These are phyloP conservation scores for Cosmia trapezina DNA, from an alignment of 2,888 invertebrate species.

Conservation along the genomic window DNA sequence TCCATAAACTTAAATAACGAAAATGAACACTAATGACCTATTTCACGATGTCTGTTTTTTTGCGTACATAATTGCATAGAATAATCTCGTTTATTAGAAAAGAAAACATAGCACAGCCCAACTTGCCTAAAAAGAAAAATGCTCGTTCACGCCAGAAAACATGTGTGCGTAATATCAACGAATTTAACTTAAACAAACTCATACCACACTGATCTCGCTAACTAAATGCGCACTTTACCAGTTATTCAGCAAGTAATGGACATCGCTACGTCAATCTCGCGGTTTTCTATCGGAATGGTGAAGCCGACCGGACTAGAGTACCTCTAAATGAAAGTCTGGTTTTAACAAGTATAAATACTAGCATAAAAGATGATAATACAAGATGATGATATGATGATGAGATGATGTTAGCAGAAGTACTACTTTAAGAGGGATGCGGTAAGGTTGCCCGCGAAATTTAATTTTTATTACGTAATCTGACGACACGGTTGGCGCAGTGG, in stretches of 20 bases:
- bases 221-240: conserved; percentile 18
- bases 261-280: not conserved
- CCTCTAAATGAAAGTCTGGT: conserved; percentile 51
- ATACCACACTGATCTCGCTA: conserved; percentile 9
- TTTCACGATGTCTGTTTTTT: too few species aligned
- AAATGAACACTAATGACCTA: too few species aligned
- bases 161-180: not conserved
- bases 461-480: too few species aligned
- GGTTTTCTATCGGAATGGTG: conserved; percentile 39
- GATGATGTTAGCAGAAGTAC: conserved; percentile 1
- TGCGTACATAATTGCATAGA: too few species aligned
- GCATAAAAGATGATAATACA: not conserved
- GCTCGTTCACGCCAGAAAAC: not conserved
- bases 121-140: not conserved
- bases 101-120: too few species aligned
- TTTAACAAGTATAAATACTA: not conserved
- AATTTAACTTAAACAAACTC: not conserved
- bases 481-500: too few species aligned
- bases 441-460: too few species aligned
- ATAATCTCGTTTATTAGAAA: not conserved
- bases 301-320: conserved; percentile 3
- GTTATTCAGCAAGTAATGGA: conserved; percentile 28
- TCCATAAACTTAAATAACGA: too few species aligned
- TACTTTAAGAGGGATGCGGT: not conserved
- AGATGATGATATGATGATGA: too few species aligned